These are phyloP conservation scores for Delichon dasypus DNA, from an alignment of 2,797 vertebrate species.

Conservation along the genomic window DNA sequence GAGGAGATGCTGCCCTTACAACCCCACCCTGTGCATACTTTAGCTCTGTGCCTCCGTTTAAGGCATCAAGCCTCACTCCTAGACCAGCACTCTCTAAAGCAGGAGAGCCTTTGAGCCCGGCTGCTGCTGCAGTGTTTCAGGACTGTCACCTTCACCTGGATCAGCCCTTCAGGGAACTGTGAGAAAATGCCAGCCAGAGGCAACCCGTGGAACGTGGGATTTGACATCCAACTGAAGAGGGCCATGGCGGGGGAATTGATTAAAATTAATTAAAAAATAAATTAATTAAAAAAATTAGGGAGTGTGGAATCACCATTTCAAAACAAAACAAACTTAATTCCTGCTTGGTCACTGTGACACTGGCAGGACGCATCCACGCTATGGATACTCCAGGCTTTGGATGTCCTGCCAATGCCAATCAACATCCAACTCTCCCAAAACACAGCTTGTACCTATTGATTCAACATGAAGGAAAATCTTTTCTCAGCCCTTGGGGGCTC, in stretches of 20 bases:
- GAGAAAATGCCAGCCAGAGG: background rate
- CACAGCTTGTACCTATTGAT: background rate
- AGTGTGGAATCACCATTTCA: rapidly evolving
- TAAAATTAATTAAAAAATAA: no score
- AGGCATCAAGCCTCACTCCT: background rate
- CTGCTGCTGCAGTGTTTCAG: background rate
- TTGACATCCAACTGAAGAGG: background rate
- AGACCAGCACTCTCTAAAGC: background rate
- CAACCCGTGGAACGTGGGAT: background rate
- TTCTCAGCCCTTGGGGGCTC: background rate
- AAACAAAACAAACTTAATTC: background rate
- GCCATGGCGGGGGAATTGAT: background rate
- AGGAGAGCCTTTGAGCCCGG: background rate
- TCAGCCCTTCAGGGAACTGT: background rate
- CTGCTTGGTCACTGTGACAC: rapidly evolving
- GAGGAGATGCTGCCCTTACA: background rate
- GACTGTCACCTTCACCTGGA: background rate
- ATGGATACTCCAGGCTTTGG: background rate
- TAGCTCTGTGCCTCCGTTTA: background rate
- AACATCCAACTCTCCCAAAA: background rate
- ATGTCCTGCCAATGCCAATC: background rate
- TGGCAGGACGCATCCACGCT: background rate
- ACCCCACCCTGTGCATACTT: background rate
- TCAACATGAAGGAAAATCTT: background rate
- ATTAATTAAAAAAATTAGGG: background rate